Conservation (phyloP, 2,113 vertebrate species). For the Formicarius rufipectus region DNA sequence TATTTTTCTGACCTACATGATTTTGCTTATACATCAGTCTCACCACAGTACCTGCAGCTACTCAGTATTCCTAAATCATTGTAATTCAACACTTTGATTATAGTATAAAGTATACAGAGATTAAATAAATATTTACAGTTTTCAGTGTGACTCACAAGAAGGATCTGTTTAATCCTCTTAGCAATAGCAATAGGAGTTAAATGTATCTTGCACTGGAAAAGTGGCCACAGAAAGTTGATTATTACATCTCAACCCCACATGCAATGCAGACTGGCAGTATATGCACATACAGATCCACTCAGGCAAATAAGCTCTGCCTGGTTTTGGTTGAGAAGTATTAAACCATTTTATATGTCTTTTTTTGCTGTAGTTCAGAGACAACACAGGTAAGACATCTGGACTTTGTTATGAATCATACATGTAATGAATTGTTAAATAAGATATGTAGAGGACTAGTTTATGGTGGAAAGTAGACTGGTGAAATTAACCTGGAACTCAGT, state of each 20-base stretch:
- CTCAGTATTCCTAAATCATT: background rate
- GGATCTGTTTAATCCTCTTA: background rate
- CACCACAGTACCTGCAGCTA: background rate
- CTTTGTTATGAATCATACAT: background rate
- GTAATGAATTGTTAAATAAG: background rate
- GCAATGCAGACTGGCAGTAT: background rate
- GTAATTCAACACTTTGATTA: background rate
- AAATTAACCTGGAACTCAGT: background rate
- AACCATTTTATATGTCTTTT: background rate
- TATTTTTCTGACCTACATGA: background rate
- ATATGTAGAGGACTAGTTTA: background rate
- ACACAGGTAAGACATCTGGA: background rate
- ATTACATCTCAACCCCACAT: background rate
- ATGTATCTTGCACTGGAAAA: background rate
- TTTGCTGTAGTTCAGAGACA: background rate
- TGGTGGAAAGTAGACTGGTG: background rate
- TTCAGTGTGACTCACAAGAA: background rate
- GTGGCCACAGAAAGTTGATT: background rate
- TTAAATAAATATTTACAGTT: background rate
- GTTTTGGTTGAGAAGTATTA: background rate
- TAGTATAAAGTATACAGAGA: background rate
- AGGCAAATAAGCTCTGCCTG: background rate
- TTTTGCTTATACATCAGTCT: background rate
- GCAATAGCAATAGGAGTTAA: background rate
- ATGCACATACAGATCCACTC: background rate